phyloP scores from a whole-genome alignment of 2,888 invertebrate species.

The Cristatella mucedo region DNA sequence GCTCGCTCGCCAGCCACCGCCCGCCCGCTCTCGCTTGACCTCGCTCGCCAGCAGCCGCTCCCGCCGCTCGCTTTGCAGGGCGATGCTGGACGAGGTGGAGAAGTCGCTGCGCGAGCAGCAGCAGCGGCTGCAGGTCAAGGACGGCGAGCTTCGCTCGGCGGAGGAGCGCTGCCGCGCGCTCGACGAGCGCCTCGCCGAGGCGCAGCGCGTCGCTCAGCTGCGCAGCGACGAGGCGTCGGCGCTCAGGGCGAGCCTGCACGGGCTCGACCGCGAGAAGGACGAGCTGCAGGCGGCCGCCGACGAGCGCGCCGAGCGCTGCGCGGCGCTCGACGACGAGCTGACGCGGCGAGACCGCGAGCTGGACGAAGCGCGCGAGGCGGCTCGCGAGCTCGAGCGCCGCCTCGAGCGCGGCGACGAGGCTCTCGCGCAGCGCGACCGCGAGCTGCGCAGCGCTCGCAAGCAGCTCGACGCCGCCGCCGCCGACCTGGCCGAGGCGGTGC shows the following conservation, averaged over 20 bases:
- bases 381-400: conserved; percentile 23
- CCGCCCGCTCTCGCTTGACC: no score
- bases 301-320: conserved; percentile 31
- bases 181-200: conserved; percentile 22
- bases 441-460: conserved; percentile 28
- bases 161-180: conserved; percentile 21
- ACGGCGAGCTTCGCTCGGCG: conserved; percentile 25
- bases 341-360: conserved; percentile 24
- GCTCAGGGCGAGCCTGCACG: conserved; percentile 22
- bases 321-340: conserved; percentile 25
- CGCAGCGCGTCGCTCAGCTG: background rate
- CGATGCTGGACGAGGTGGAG: conserved; percentile 34
- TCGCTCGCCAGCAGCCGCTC: no score
- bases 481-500: conserved; percentile 26
- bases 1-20: no score
- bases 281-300: conserved; percentile 29
- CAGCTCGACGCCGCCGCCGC: conserved; percentile 28
- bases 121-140: conserved; percentile 21
- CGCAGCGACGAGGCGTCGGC: conserved; percentile 23
- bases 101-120: conserved; percentile 26
- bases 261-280: conserved; percentile 35
- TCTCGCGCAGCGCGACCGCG: conserved; percentile 20
- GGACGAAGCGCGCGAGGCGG: conserved; percentile 28
- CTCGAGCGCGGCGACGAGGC: conserved; percentile 11
- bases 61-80: conserved; percentile 17